phyloP scores from a whole-genome alignment of 1,140 invertebrate species.

The Condylostylus longicornis region DNA sequence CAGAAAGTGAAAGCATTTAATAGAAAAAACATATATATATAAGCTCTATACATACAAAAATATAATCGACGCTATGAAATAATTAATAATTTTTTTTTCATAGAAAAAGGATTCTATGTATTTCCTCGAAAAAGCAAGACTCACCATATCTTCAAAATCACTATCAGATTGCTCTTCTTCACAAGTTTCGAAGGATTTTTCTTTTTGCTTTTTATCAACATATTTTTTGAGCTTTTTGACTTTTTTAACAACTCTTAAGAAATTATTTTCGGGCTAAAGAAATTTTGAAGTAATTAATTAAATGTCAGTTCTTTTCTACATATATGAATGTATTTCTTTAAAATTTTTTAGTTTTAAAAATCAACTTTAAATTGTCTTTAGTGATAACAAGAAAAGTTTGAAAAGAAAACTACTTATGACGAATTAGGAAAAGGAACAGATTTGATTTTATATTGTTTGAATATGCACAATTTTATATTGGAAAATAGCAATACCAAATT shows the following conservation, averaged over 20 bases:
- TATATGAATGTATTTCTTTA: not conserved
- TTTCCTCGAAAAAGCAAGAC: constrained; percentile 7
- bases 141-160: constrained; percentile 46
- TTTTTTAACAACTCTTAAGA: constrained; percentile 30
- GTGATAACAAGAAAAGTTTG: too few relatives aligned
- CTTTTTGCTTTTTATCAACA: constrained; percentile 29
- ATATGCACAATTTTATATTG: too few relatives aligned
- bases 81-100: too few relatives aligned
- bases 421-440: too few relatives aligned
- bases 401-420: too few relatives aligned
- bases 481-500: too few relatives aligned
- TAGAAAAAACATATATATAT: not conserved
- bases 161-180: constrained; percentile 32
- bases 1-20: not conserved
- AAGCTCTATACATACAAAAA: too few relatives aligned
- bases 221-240: constrained; percentile 31
- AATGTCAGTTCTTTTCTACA: not conserved
- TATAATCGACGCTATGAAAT: too few relatives aligned
- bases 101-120: not conserved
- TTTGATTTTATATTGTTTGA: too few relatives aligned
- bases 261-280: constrained; percentile 24
- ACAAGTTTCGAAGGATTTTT: constrained; percentile 19
- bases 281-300: not conserved
- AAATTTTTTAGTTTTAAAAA: not conserved
- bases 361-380: not conserved